Evolutionary conservation across 2,797 vertebrate species (phyloP).

Genomic region (Artibeus lituratus): DNA sequence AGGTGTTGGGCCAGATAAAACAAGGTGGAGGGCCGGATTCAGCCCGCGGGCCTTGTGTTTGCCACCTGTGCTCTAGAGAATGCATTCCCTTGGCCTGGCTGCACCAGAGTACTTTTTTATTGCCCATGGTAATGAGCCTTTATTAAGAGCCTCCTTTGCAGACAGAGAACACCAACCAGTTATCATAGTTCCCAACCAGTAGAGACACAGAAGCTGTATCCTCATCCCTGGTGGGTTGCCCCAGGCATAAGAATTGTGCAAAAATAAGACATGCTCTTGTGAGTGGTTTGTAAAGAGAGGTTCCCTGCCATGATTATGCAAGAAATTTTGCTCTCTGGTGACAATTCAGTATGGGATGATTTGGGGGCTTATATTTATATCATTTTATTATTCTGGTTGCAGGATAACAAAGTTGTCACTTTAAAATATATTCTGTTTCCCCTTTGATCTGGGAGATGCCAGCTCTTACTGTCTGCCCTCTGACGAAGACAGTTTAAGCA

Average conservation of each 20-base stretch:
- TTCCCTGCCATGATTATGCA: slow-evolving; percentile 39
- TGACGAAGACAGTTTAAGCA: slow-evolving; percentile 75
- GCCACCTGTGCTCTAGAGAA: background rate
- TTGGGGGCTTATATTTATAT: slow-evolving; percentile 75
- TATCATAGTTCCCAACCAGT: slow-evolving; percentile 64
- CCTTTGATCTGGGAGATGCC: slow-evolving; percentile 76
- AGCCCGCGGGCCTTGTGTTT: too few species aligned
- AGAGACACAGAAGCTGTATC: slow-evolving; percentile 61
- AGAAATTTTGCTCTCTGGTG: slow-evolving; percentile 59
- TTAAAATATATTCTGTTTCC: slow-evolving; percentile 72
- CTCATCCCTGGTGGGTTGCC: slow-evolving; percentile 11
- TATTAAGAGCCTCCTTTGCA: slow-evolving; percentile 45
- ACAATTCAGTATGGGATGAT: slow-evolving; percentile 47
- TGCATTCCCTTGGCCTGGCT: slow-evolving; percentile 33
- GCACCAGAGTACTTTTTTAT: slow-evolving; percentile 32
- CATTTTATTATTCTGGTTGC: slow-evolving; percentile 73
- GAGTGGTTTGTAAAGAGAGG: slow-evolving; percentile 52
- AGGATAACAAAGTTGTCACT: slow-evolving; percentile 73
- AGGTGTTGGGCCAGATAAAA: too few species aligned
- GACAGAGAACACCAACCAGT: background rate
- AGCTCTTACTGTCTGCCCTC: slow-evolving; percentile 68
- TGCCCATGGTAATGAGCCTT: slow-evolving; percentile 41
- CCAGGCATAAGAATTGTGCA: slow-evolving; percentile 46
- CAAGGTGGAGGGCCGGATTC: too few species aligned
- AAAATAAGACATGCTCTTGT: slow-evolving; percentile 44